These are phyloP conservation scores for Alces alces DNA, from an alignment of 2,113 vertebrate species.

Conservation along the genomic window DNA sequence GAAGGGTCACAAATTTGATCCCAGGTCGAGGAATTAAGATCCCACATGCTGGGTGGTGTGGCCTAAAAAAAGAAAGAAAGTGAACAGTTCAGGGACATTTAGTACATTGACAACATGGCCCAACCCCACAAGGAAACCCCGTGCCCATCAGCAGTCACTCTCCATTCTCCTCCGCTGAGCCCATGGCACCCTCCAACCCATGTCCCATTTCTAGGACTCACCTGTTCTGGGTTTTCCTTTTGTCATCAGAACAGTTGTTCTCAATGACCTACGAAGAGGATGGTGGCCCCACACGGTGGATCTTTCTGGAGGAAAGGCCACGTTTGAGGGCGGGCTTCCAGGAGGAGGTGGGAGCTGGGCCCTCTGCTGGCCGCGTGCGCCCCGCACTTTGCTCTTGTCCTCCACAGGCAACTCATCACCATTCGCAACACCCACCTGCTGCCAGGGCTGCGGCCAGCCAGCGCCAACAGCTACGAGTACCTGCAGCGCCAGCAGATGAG, in stretches of 20 bases:
- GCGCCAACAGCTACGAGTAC: slow-evolving; percentile 44
- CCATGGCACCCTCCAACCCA: neutral
- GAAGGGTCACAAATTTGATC: neutral
- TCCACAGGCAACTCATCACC: slow-evolving; percentile 74
- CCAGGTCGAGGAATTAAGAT: neutral
- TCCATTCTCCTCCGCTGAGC: neutral
- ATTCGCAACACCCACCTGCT: slow-evolving; percentile 42
- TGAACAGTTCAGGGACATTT: neutral
- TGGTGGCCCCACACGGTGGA: neutral
- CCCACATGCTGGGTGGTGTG: neutral
- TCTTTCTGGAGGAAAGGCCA: neutral
- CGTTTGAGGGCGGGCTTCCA: neutral
- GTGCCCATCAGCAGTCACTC: too few species aligned
- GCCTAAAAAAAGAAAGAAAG: neutral
- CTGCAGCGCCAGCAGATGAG: slow-evolving; percentile 24
- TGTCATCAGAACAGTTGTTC: neutral
- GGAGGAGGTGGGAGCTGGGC: neutral
- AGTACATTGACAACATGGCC: neutral
- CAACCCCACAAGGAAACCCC: neutral
- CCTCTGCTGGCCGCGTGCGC: neutral
- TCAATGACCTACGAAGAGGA: neutral
- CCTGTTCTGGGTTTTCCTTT: neutral
- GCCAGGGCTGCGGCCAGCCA: neutral
- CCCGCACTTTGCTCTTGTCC: neutral
- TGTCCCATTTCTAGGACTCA: neutral